Evolutionary conservation across 1,140 invertebrate genomes (phyloP).

Genomic region (Agrilus planipennis): DNA sequence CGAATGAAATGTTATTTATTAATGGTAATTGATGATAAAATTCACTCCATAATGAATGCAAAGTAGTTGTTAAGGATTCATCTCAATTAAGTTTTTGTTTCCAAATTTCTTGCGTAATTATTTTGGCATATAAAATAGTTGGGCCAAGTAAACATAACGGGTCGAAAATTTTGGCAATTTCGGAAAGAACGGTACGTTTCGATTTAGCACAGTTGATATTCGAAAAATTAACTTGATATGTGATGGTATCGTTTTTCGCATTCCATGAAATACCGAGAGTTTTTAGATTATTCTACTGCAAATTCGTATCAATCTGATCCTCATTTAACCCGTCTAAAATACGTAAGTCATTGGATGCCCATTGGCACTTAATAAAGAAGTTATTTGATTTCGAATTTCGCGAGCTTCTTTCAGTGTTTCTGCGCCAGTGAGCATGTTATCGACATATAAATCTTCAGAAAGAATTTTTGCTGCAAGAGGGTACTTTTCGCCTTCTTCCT

Average conservation of each 20-base stretch:
- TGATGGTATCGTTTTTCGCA: constrained; percentile 10
- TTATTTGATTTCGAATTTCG: constrained; percentile 16
- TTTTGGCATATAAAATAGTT: constrained; percentile 21
- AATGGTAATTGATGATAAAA: not conserved
- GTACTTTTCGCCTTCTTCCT: constrained; percentile 1
- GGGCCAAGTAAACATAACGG: constrained; percentile 13
- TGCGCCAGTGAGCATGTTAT: constrained; percentile 9
- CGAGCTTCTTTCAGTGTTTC: not conserved
- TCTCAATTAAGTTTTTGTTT: constrained; percentile 19
- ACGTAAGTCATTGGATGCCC: not conserved
- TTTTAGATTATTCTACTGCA: not conserved
- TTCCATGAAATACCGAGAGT: constrained; percentile 11
- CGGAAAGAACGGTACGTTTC: constrained; percentile 19
- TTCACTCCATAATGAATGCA: not conserved
- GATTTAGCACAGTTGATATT: constrained; percentile 2
- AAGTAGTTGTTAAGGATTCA: constrained; percentile 14
- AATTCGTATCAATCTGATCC: not conserved
- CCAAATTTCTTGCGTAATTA: constrained; percentile 23
- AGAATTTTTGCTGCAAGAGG: not conserved
- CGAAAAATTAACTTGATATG: constrained; percentile 1
- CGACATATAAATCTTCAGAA: not conserved
- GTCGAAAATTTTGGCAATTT: constrained; percentile 17
- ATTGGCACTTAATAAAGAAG: constrained; percentile 13
- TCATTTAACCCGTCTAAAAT: no score
- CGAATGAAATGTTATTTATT: not conserved